Conservation (phyloP, 2,888 invertebrate genomes). For the Calliopum simillimum region DNA sequence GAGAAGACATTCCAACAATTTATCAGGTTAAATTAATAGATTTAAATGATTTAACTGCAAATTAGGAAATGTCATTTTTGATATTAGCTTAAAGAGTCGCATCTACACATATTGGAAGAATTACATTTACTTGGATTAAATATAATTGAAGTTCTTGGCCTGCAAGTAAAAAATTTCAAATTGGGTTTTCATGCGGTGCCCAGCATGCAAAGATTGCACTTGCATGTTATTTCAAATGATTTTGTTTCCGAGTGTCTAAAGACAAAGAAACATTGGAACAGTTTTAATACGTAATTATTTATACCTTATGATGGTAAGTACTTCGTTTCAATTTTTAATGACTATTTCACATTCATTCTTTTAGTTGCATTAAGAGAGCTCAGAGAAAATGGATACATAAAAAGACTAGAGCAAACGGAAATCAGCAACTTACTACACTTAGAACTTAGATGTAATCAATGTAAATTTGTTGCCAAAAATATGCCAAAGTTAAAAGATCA, state of each 20-base stretch:
- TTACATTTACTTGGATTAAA: conserved; percentile 76
- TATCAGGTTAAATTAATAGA: conserved; percentile 69
- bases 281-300: conserved; percentile 85
- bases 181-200: conserved; percentile 85
- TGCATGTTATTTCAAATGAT: conserved; percentile 90
- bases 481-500: conserved; percentile 82
- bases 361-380: conserved; percentile 51
- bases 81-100: conserved; percentile 65
- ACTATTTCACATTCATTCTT: conserved; percentile 9
- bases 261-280: conserved; percentile 87
- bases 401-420: conserved; percentile 59
- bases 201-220: conserved; percentile 84
- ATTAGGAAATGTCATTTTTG: background rate
- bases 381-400: conserved; percentile 45
- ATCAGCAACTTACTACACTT: conserved; percentile 72
- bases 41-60: conserved; percentile 12
- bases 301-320: conserved; percentile 78
- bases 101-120: conserved; percentile 77
- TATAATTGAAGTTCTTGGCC: conserved; percentile 69
- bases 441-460: conserved; percentile 81
- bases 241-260: conserved; percentile 84
- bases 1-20: conserved; percentile 77
- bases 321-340: no score
- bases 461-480: conserved; percentile 74
- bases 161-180: conserved; percentile 67